A percentile compares a stretch with the other conserved stretches of the same genome.
phyloP scores from a whole-genome alignment of 2,113 vertebrate species.

The Enhydra lutris region DNA sequence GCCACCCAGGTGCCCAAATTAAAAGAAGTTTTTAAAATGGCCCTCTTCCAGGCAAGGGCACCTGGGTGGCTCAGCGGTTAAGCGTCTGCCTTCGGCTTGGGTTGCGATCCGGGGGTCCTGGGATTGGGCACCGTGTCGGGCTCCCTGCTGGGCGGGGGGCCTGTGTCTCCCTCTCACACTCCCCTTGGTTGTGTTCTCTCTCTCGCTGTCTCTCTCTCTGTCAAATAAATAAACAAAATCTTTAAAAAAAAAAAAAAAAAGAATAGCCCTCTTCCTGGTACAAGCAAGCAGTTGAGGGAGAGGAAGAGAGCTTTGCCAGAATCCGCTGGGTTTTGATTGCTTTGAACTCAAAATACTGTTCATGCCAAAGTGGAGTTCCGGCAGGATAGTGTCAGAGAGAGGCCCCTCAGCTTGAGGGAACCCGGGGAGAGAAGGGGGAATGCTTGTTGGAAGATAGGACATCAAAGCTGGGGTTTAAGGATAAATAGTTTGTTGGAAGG shows the following conservation, averaged over 20 bases:
- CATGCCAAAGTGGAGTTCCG: background rate
- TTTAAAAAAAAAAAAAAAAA: no score
- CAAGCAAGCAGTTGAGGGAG: background rate
- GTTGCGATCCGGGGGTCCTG: no score
- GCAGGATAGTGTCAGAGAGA: background rate
- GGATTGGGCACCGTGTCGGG: rapidly evolving
- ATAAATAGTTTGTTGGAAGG: background rate
- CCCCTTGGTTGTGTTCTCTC: no score
- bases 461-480: background rate
- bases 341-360: background rate
- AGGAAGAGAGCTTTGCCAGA: background rate
- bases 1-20: no score
- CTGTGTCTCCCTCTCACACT: no score
- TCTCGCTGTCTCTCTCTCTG: no score
- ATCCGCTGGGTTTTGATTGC: background rate
- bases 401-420: background rate
- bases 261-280: background rate
- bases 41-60: background rate
- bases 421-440: background rate
- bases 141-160: no score
- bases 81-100: no score
- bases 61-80: no score
- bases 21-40: no score
- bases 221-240: no score
- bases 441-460: background rate